Evolutionary conservation across 1,140 invertebrate species (phyloP).

Genomic region (Penaeus vannamei): DNA sequence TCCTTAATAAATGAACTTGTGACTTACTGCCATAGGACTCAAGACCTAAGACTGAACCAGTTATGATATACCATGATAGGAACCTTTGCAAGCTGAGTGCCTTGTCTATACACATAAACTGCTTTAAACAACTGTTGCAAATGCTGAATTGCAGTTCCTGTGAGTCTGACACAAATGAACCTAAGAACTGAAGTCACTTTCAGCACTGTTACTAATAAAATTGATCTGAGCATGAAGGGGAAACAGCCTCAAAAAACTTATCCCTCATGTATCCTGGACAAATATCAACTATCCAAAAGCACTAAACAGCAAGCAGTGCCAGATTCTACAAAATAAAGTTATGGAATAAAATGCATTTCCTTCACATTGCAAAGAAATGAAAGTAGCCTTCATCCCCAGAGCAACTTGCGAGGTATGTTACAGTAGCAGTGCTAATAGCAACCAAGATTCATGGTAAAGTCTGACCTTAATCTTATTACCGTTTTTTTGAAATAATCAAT

Average conservation of each 20-base stretch:
- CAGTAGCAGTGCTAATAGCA: slow-evolving; percentile 48
- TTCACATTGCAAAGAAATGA: slow-evolving; percentile 20
- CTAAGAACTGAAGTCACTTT: slow-evolving; percentile 46
- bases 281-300: slow-evolving; percentile 25
- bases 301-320: slow-evolving; percentile 38
- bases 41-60: slow-evolving; percentile 29
- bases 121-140: slow-evolving; percentile 43
- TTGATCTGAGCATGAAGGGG: slow-evolving; percentile 50
- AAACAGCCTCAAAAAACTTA: slow-evolving; percentile 51
- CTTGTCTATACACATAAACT: slow-evolving; percentile 42
- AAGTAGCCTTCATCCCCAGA: slow-evolving; percentile 49
- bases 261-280: slow-evolving; percentile 10
- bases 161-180: slow-evolving; percentile 45
- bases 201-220: slow-evolving; percentile 56
- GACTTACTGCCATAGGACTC: slow-evolving; percentile 44
- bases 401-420: slow-evolving; percentile 59
- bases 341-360: slow-evolving; percentile 29
- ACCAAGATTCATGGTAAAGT: slow-evolving; percentile 32
- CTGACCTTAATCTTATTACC: slow-evolving; percentile 31
- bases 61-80: slow-evolving; percentile 54
- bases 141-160: slow-evolving; percentile 49
- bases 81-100: slow-evolving; percentile 54
- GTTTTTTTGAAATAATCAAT: slow-evolving; percentile 53
- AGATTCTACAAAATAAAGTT: slow-evolving; percentile 30
- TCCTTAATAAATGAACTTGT: slow-evolving; percentile 48